These are phyloP conservation scores for Sardina pilchardus DNA, from an alignment of 2,113 vertebrate genomes.

Conservation along the genomic window DNA sequence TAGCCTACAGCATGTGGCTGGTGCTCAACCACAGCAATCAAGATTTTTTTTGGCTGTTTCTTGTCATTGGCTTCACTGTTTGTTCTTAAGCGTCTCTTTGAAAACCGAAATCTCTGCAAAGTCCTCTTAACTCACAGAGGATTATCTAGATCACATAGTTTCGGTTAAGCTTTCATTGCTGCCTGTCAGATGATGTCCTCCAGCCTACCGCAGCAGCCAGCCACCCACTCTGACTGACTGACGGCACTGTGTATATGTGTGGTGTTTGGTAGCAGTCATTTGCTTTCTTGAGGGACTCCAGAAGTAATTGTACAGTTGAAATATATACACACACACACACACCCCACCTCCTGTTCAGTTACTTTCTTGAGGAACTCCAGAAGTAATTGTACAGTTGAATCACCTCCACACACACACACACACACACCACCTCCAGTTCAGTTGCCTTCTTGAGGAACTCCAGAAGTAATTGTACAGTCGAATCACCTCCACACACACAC, in stretches of 20 bases:
- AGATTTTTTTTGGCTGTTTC: not conserved
- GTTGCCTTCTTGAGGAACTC: not conserved
- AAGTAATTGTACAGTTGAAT: not conserved
- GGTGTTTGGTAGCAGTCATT: no score
- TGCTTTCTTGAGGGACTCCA: not conserved
- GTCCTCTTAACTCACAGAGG: not conserved
- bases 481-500: not conserved
- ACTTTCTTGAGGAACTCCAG: not conserved
- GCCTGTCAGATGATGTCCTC: not conserved
- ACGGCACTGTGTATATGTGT: no score
- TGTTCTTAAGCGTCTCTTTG: constrained; percentile 4
- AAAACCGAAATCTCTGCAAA: not conserved
- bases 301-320: not conserved
- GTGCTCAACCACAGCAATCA: not conserved
- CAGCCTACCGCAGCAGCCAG: not conserved
- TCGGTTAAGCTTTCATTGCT: not conserved
- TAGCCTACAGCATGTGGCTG: not conserved
- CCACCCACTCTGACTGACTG: not conserved
- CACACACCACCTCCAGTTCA: not conserved
- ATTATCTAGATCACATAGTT: constrained; percentile 15
- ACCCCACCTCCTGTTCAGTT: not conserved
- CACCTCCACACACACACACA: not conserved
- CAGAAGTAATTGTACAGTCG: not conserved
- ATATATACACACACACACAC: not conserved
- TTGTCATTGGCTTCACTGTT: not conserved